Percentiles rank a stretch among this genome's conserved stretches.
These are phyloP conservation scores for Mesodorylaimus sp. DNA, from an alignment of 2,888 invertebrate genomes.

Conservation along the genomic window DNA sequence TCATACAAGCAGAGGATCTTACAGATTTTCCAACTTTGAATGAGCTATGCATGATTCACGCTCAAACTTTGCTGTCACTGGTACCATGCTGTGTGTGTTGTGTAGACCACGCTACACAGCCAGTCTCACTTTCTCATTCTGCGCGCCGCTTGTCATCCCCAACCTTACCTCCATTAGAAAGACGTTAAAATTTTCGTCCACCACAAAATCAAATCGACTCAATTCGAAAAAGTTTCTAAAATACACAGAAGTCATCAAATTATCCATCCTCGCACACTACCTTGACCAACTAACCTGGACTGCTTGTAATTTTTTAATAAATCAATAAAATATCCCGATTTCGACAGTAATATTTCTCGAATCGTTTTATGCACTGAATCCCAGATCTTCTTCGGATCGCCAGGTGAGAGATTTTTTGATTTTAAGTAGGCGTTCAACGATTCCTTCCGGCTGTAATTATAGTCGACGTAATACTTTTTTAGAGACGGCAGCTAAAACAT, in stretches of 20 bases:
- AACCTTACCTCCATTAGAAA: slow-evolving; percentile 55
- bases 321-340: background rate
- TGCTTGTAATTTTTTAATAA: background rate
- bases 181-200: slow-evolving; percentile 67
- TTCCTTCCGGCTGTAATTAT: slow-evolving; percentile 62
- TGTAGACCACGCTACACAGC: too few relatives aligned
- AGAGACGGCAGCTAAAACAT: slow-evolving; percentile 34
- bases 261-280: background rate
- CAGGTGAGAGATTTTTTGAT: slow-evolving; percentile 35
- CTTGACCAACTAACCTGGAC: background rate
- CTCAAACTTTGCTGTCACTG: too few relatives aligned
- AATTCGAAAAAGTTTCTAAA: slow-evolving; percentile 62
- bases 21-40: too few relatives aligned
- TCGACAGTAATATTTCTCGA: slow-evolving; percentile 37
- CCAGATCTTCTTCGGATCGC: slow-evolving; percentile 58
- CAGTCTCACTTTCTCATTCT: too few relatives aligned
- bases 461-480: slow-evolving; percentile 27
- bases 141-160: too few relatives aligned
- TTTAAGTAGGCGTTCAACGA: slow-evolving; percentile 54
- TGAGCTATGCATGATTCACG: too few relatives aligned
- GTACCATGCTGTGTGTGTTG: too few relatives aligned
- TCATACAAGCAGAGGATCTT: too few relatives aligned
- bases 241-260: slow-evolving; percentile 4
- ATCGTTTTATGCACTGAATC: slow-evolving; percentile 58
- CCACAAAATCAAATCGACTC: slow-evolving; percentile 76